A percentile compares a stretch with the other conserved stretches of the same genome.
Conservation (phyloP, 2,797 vertebrate species). For the Myotis daubentonii region DNA sequence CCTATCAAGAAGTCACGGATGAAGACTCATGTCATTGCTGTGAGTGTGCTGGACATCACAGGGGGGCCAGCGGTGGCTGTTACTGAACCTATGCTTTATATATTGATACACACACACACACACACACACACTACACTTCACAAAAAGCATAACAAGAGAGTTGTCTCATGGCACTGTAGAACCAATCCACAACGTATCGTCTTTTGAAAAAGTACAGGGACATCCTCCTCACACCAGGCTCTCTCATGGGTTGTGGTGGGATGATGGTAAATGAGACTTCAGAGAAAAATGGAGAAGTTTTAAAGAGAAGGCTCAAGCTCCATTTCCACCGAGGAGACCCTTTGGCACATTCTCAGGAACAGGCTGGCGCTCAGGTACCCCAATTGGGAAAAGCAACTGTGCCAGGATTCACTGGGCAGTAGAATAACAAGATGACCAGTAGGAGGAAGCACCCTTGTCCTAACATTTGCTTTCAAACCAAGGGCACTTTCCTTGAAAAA, state of each 20-base stretch:
- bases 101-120: background rate
- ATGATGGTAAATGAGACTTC: background rate
- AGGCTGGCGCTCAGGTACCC: rapidly evolving
- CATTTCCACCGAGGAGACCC: background rate
- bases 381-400: background rate
- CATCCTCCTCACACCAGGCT: background rate
- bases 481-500: background rate
- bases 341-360: rapidly evolving
- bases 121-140: background rate
- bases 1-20: background rate
- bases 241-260: background rate
- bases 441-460: background rate
- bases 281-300: background rate
- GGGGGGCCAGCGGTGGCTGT: background rate
- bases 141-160: background rate
- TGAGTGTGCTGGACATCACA: rapidly evolving
- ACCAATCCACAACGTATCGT: background rate
- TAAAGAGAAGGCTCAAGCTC: background rate
- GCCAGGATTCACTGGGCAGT: background rate
- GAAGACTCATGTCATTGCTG: rapidly evolving
- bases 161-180: background rate
- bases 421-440: background rate
- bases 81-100: background rate
- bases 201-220: background rate
- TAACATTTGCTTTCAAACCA: background rate